Percentiles rank a stretch among this genome's conserved stretches.
Conservation (phyloP, 2,797 vertebrate genomes). For the Heliangelus exortis region DNA sequence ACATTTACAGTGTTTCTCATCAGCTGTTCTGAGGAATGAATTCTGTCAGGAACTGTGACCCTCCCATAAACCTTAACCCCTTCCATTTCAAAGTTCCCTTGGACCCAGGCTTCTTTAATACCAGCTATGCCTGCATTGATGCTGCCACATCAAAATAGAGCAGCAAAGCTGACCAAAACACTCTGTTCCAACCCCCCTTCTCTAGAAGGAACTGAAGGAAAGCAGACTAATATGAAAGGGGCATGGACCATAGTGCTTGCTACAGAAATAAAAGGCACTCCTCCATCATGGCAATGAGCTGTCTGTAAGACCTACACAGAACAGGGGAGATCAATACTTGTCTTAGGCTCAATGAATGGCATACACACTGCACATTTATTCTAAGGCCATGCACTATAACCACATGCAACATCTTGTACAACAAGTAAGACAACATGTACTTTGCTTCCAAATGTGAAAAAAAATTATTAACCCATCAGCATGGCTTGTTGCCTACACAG, state of each 20-base stretch:
- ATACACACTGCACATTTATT: accelerated
- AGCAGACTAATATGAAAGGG: background rate
- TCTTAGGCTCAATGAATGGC: background rate
- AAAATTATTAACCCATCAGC: background rate
- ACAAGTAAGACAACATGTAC: accelerated
- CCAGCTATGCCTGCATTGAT: background rate
- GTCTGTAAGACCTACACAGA: background rate
- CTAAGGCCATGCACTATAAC: background rate
- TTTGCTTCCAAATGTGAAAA: background rate
- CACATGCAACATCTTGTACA: background rate
- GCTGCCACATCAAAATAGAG: background rate
- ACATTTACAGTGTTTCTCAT: background rate
- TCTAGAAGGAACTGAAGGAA: background rate
- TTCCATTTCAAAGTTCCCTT: background rate
- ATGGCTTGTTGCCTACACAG: background rate
- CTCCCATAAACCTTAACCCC: background rate
- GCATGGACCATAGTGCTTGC: background rate
- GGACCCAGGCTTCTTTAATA: background rate
- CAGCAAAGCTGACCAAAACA: background rate
- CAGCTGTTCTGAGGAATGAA: background rate
- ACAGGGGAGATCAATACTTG: background rate
- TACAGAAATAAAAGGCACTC: background rate
- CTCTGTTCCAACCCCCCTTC: background rate
- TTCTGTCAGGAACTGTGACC: background rate
- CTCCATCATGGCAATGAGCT: background rate